A percentile compares a stretch with the other conserved stretches of the same genome.
Evolutionary conservation across 1,140 invertebrate species (phyloP).

Genomic region (Drosophila jambulina): DNA sequence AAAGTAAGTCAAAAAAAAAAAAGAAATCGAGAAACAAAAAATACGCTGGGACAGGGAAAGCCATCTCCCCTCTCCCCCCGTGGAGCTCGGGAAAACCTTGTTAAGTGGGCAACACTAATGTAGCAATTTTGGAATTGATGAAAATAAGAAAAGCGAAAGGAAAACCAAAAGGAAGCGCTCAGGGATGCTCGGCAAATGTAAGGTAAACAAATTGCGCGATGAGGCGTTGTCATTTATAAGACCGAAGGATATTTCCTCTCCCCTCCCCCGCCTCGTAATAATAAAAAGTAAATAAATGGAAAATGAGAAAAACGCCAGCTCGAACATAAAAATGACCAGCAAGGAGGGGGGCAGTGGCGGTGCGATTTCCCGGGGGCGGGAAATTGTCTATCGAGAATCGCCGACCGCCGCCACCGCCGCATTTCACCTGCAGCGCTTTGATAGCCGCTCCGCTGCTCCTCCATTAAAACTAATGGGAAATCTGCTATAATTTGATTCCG

Average conservation of each 20-base stretch:
- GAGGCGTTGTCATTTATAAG: constrained; percentile 84
- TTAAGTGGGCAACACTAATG: constrained; percentile 85
- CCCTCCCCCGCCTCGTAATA: constrained; percentile 48
- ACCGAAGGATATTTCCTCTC: constrained; percentile 72
- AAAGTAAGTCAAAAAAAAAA: constrained; percentile 3
- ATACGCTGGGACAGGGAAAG: background rate
- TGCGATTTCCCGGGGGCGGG: constrained; percentile 27
- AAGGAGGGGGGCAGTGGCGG: background rate
- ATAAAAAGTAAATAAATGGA: constrained; percentile 84
- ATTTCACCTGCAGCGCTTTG: constrained; percentile 78
- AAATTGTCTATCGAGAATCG: constrained; percentile 73
- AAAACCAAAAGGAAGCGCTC: constrained; percentile 1
- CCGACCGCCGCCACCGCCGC: constrained; percentile 51
- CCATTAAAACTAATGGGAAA: constrained; percentile 83
- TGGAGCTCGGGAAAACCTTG: constrained; percentile 62
- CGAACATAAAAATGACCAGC: constrained; percentile 69
- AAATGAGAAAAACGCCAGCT: constrained; percentile 68
- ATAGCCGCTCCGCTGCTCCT: constrained; percentile 49
- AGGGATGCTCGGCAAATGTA: constrained; percentile 48
- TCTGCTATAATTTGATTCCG: constrained; percentile 81
- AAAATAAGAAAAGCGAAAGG: constrained; percentile 22
- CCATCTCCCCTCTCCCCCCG: background rate
- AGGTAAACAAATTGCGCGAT: constrained; percentile 85
- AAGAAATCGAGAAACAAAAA: background rate
- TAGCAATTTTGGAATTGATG: constrained; percentile 84